Evolutionary conservation across 2,797 vertebrate genomes (phyloP).

Genomic region (Eleutherodactylus coqui): DNA sequence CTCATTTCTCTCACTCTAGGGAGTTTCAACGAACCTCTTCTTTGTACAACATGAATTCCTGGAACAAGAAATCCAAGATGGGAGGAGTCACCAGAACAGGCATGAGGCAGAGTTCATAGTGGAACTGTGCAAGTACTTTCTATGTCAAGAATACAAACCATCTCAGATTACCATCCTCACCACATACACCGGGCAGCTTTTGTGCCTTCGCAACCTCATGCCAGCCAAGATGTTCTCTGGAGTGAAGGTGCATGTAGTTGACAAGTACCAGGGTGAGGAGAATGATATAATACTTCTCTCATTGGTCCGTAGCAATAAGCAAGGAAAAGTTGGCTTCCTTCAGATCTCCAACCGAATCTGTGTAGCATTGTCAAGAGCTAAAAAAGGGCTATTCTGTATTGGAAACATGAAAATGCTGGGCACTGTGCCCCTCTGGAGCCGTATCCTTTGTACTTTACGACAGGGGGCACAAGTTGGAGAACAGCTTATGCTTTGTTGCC

Average conservation of each 20-base stretch:
- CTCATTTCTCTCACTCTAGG: constrained; percentile 74
- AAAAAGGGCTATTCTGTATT: constrained; percentile 91
- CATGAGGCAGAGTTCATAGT: constrained; percentile 90
- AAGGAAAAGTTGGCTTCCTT: constrained; percentile 86
- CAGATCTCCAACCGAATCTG: constrained; percentile 91
- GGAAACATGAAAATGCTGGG: constrained; percentile 87
- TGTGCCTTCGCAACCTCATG: constrained; percentile 86
- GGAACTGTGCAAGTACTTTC: constrained; percentile 85
- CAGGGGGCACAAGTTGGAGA: constrained; percentile 79
- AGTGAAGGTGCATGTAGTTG: constrained; percentile 92
- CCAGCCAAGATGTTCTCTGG: constrained; percentile 81
- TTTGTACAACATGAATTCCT: constrained; percentile 86
- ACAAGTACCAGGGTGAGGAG: constrained; percentile 97
- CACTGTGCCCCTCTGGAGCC: constrained; percentile 86
- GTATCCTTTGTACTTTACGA: constrained; percentile 83
- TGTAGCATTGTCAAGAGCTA: constrained; percentile 92
- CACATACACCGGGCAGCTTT: constrained; percentile 90
- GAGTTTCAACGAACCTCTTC: constrained; percentile 85
- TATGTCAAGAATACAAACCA: constrained; percentile 87
- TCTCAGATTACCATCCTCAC: constrained; percentile 95
- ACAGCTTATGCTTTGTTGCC: constrained; percentile 83
- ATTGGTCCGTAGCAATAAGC: constrained; percentile 88
- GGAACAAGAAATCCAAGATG: constrained; percentile 87
- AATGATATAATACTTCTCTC: constrained; percentile 95
- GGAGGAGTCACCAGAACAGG: constrained; percentile 87